phyloP scores from a whole-genome alignment of 2,888 invertebrate genomes.

The Synergus itoensis region DNA sequence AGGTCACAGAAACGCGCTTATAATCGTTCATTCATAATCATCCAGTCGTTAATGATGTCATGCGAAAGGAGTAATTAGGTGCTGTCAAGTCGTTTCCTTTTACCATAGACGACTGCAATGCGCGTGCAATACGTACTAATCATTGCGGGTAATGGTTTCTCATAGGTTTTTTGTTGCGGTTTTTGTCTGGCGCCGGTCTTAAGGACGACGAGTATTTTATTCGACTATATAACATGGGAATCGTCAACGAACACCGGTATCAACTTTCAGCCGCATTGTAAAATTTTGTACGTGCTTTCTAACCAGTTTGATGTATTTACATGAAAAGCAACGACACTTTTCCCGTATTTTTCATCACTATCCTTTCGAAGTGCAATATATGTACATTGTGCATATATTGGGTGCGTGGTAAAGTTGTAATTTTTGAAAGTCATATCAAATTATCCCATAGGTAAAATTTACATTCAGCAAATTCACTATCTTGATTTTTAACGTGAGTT shows the following conservation, averaged over 20 bases:
- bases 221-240: not conserved
- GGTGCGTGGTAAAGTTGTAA: not conserved
- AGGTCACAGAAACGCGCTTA: conserved; percentile 30
- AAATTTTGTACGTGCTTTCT: conserved; percentile 4
- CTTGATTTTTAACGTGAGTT: no score
- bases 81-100: conserved; percentile 8
- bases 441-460: not conserved
- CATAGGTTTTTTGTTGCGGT: conserved; percentile 5
- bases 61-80: conserved; percentile 35
- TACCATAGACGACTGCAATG: not conserved
- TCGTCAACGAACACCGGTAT: conserved; percentile 16
- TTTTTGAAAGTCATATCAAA: not conserved
- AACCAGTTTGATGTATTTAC: conserved; percentile 3
- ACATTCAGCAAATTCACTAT: not conserved
- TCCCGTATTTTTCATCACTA: not conserved
- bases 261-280: conserved; percentile 13
- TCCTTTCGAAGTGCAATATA: not conserved
- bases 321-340: conserved; percentile 14
- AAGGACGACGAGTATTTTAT: conserved; percentile 8
- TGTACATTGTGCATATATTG: no score
- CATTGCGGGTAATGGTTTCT: conserved; percentile 19
- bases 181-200: conserved; percentile 27
- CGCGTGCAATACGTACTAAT: conserved; percentile 34
- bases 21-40: conserved; percentile 36
- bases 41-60: conserved; percentile 25